A percentile compares a stretch with the other conserved stretches of the same genome.
Evolutionary conservation across 2,888 invertebrate genomes (phyloP).

Genomic region (Drosophila diplacantha): DNA sequence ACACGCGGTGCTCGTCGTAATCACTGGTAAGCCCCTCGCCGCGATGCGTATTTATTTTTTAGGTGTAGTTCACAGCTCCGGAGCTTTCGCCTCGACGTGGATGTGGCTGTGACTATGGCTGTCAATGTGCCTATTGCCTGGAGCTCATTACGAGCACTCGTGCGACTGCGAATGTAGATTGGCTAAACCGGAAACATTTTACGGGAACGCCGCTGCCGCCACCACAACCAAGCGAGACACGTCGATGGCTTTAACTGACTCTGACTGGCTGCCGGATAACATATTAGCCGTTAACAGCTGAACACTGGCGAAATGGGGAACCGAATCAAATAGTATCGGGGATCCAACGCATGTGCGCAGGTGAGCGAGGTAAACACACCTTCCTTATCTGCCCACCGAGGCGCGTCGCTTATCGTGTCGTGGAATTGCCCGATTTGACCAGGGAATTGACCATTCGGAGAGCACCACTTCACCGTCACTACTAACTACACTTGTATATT

Average conservation of each 20-base stretch:
- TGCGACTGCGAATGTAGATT: constrained; percentile 23
- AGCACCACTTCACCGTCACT: constrained; percentile 8
- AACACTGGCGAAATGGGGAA: constrained; percentile 31
- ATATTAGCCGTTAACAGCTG: constrained; percentile 47
- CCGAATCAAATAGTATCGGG: constrained; percentile 14
- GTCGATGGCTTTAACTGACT: constrained; percentile 40
- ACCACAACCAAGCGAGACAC: constrained; percentile 37
- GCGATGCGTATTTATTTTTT: constrained; percentile 17
- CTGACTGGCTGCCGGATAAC: constrained; percentile 50
- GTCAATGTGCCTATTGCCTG: constrained; percentile 15
- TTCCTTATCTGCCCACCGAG: constrained; percentile 52
- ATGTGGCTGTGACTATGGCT: constrained; percentile 2
- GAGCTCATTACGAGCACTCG: constrained; percentile 17
- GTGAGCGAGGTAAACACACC: constrained; percentile 23
- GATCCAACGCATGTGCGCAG: constrained; percentile 47
- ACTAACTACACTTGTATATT: neutral
- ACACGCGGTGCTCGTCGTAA: constrained; percentile 32
- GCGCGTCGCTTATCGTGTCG: constrained; percentile 48
- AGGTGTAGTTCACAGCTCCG: constrained; percentile 22
- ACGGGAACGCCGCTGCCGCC: constrained; percentile 17
- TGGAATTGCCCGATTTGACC: constrained; percentile 57
- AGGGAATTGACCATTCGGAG: constrained; percentile 35
- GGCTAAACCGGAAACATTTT: constrained; percentile 45
- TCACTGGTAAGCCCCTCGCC: constrained; percentile 29
- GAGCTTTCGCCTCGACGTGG: constrained; percentile 13